Conservation (phyloP, 2,113 vertebrate genomes). For the Trinectes maculatus region DNA sequence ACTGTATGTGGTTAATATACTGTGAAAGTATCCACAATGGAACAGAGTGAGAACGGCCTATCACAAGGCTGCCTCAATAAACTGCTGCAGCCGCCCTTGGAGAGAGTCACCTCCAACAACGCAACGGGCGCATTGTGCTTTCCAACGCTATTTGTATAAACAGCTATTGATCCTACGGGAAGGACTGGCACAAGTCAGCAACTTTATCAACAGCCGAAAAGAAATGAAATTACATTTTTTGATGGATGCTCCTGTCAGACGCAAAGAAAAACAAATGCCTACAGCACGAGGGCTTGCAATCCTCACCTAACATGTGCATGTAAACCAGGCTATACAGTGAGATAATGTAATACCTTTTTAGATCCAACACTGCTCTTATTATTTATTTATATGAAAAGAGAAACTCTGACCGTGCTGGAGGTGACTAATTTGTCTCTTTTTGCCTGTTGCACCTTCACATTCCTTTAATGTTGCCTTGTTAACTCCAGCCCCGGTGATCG, state of each 20-base stretch:
- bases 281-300: constrained; percentile 44
- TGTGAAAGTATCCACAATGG: constrained; percentile 26
- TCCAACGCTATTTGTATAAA: constrained; percentile 77
- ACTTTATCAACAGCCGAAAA: constrained; percentile 81
- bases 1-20: constrained; percentile 63
- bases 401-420: constrained; percentile 49
- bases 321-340: constrained; percentile 42
- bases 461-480: constrained; percentile 76
- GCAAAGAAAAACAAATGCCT: constrained; percentile 74
- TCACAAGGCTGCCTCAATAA: constrained; percentile 13
- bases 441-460: constrained; percentile 61
- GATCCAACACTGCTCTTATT: constrained; percentile 21
- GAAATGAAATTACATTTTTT: constrained; percentile 82
- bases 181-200: constrained; percentile 81
- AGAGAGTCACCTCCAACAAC: constrained; percentile 70
- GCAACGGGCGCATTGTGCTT: constrained; percentile 47
- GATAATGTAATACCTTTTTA: constrained; percentile 39
- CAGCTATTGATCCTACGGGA: constrained; percentile 79
- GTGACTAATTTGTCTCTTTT: constrained; percentile 70
- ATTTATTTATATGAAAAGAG: constrained; percentile 56
- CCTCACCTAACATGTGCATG: constrained; percentile 30
- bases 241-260: constrained; percentile 83
- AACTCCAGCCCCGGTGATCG: constrained; percentile 62
- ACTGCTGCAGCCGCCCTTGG: constrained; percentile 57
- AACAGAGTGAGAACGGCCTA: constrained; percentile 18